Evolutionary conservation across 2,888 invertebrate genomes (phyloP).

Genomic region (Punctoribates punctum): DNA sequence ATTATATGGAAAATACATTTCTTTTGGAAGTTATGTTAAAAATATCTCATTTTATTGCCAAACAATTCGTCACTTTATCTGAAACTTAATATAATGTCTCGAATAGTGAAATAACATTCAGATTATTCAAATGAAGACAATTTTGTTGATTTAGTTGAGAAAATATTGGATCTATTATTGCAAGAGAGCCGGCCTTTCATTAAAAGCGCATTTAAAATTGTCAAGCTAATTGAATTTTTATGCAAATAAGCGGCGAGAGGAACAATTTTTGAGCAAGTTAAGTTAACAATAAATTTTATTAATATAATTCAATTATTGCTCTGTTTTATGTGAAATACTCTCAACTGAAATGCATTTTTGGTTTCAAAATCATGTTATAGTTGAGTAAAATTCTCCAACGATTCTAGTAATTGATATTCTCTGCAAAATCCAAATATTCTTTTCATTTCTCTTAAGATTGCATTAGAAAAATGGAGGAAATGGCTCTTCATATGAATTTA

Average conservation of each 20-base stretch:
- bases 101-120: too few species aligned
- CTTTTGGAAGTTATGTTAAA: background rate
- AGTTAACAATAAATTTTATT: slow-evolving; percentile 3
- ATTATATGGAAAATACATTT: background rate
- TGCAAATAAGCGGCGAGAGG: background rate
- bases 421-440: too few species aligned
- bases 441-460: too few species aligned
- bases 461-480: background rate
- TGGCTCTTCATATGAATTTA: slow-evolving; percentile 9
- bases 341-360: background rate
- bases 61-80: background rate
- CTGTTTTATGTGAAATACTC: background rate
- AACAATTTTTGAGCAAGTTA: background rate
- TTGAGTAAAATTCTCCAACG: background rate
- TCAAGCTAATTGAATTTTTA: slow-evolving; percentile 13
- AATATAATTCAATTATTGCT: background rate
- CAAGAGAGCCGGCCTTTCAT: background rate
- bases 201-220: background rate
- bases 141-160: background rate
- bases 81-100: background rate
- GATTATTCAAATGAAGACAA: too few species aligned
- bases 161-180: background rate
- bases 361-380: background rate
- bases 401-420: background rate
- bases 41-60: background rate